Base-by-base conservation (phyloP, 2,888 invertebrate species). In the Aleiodes leptofemur region DNA sequence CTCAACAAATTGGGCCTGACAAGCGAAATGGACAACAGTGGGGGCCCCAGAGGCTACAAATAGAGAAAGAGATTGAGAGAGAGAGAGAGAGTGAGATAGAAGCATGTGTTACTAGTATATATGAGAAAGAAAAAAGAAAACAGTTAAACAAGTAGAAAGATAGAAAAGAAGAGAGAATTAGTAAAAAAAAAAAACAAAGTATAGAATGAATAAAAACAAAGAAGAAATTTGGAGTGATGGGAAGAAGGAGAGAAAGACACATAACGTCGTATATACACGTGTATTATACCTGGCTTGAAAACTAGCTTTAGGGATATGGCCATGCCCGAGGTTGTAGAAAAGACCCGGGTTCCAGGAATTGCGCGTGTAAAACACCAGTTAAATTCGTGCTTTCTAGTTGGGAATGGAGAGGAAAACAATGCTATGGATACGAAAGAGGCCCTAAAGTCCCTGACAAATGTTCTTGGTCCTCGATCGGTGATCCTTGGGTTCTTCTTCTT, bases 1-100 rank as follows among this genome's bases (percentile, higher is more conserved):
- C 81, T 83, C 82, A 85, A 86, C 84, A 87, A 88, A 88, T 88
- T 87, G 86, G 87, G 85, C 86, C 85, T 87, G 88, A 88, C 88
- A 87, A 86, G 86, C 86, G 84, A 86, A 87, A 88, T 87, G 84
- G 85, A 82, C 84, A 81, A 51, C 66, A 68, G 68, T 43, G 68
- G 34, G 68, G 51, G 29, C 51, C 51, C 34, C 66, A 34, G 64
- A 43, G 66, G 74, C 48, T 55, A 66, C 16, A 68, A 57, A 34
- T 23, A 16, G 56, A 73, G 76, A 57, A 55, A 69, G 74, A 53
- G 14, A 31, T 23, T 23, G 23, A 13, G 48, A 73, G 76, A 57
- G 23, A 13, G 48, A 73, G 76, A 57, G 2, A 23, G 23, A 23
- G 23, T 23, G 1, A 23, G 23, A 23, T 23, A 23, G 43, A 57